Evolutionary conservation across 1,140 invertebrate species (phyloP).

Genomic region (Thalassaphorura encarpata): DNA sequence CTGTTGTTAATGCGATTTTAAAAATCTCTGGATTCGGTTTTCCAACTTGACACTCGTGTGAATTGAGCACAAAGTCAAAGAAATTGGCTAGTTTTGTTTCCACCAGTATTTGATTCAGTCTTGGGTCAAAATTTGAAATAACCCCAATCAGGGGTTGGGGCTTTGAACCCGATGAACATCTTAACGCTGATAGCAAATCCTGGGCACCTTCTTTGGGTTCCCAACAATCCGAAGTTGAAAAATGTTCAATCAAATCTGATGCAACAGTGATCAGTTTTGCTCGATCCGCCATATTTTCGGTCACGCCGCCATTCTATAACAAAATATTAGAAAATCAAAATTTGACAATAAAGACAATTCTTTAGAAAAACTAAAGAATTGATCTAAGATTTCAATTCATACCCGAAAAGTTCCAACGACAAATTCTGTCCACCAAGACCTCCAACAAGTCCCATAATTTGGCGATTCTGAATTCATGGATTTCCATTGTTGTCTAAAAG

Average conservation of each 20-base stretch:
- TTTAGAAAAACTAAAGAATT: constrained; percentile 24
- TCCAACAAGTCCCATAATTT: constrained; percentile 65
- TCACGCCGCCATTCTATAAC: too few species aligned
- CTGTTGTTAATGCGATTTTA: constrained; percentile 48
- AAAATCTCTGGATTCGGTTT: constrained; percentile 71
- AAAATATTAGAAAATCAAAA: too few species aligned
- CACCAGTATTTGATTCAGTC: constrained; percentile 55
- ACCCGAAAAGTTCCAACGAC: constrained; percentile 53
- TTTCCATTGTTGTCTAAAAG: constrained; percentile 54
- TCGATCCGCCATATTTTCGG: too few species aligned
- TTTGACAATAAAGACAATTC: too few species aligned
- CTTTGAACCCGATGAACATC: constrained; percentile 38
- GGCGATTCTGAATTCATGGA: constrained; percentile 56
- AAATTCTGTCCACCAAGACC: constrained; percentile 68
- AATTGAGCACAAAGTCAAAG: constrained; percentile 71
- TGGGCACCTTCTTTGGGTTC: constrained; percentile 50
- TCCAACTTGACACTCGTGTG: constrained; percentile 56
- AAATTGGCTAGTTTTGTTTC: constrained; percentile 52
- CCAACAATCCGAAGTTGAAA: constrained; percentile 60
- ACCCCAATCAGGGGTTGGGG: too few species aligned
- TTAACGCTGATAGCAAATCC: constrained; percentile 51
- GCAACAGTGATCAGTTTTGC: constrained; percentile 47
- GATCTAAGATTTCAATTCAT: not conserved
- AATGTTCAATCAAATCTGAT: constrained; percentile 49
- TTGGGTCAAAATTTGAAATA: constrained; percentile 79